phyloP scores from a whole-genome alignment of 2,113 vertebrate genomes.

The Aldabrachelys gigantea region DNA sequence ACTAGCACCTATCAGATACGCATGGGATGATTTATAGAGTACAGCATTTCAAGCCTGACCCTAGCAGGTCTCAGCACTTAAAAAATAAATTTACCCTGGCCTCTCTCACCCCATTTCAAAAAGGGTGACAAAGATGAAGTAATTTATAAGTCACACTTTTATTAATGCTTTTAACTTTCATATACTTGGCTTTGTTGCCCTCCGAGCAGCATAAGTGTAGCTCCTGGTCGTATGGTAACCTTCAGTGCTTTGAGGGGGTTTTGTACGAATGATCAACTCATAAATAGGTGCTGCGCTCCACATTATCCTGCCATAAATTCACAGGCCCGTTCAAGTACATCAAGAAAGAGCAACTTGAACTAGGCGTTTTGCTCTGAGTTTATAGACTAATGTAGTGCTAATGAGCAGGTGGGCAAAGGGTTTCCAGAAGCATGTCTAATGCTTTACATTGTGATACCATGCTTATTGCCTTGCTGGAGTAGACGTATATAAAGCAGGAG shows the following conservation, averaged over 20 bases:
- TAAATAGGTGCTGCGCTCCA: conserved; percentile 85
- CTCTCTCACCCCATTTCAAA: conserved; percentile 88
- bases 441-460: conserved; percentile 21
- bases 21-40: conserved; percentile 86
- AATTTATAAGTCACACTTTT: conserved; percentile 90
- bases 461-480: neutral
- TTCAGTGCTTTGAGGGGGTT: conserved; percentile 79
- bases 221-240: conserved; percentile 81
- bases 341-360: conserved; percentile 78
- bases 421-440: conserved; percentile 53
- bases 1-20: conserved; percentile 79
- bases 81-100: conserved; percentile 91
- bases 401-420: conserved; percentile 79
- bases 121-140: conserved; percentile 91
- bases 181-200: conserved; percentile 84
- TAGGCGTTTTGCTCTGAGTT: conserved; percentile 67
- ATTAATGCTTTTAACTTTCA: conserved; percentile 90
- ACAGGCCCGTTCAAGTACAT: conserved; percentile 82
- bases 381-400: conserved; percentile 80
- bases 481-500: neutral
- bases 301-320: conserved; percentile 87
- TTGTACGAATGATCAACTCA: conserved; percentile 86
- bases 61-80: conserved; percentile 86
- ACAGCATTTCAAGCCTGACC: conserved; percentile 86
- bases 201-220: conserved; percentile 79